phyloP scores from a whole-genome alignment of 2,888 invertebrate species.

The Sabellastarte sp. region DNA sequence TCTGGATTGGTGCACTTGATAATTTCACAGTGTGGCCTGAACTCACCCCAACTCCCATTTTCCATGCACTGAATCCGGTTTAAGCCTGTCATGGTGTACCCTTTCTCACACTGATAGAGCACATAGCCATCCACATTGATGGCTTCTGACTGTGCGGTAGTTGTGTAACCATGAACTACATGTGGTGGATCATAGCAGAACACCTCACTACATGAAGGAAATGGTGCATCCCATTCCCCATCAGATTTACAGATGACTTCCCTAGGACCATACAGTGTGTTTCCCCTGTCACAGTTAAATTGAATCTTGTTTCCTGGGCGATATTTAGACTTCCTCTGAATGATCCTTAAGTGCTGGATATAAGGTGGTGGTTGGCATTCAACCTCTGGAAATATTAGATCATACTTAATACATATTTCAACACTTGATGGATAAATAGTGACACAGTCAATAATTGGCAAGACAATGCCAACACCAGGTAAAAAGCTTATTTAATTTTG shows the following conservation, averaged over 20 bases:
- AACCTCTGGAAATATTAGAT: constrained; percentile 15
- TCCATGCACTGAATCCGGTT: not conserved
- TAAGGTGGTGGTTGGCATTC: constrained; percentile 3
- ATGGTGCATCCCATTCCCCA: constrained; percentile 27
- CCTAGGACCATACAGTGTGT: constrained; percentile 9
- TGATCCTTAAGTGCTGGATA: not conserved
- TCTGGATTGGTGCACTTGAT: constrained; percentile 27
- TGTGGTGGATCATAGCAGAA: constrained; percentile 37
- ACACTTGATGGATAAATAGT: no score
- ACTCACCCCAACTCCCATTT: constrained; percentile 34
- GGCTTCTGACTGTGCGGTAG: not conserved
- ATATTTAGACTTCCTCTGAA: not conserved
- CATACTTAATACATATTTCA: no score
- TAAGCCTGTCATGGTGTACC: not conserved
- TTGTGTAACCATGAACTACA: constrained; percentile 43
- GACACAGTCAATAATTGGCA: no score
- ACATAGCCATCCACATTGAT: not conserved
- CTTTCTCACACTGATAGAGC: not conserved
- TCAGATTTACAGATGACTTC: constrained; percentile 11
- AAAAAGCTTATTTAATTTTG: no score
- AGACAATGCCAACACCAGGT: no score
- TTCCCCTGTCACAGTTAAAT: constrained; percentile 6
- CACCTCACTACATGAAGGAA: constrained; percentile 43
- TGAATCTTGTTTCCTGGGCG: constrained; percentile 32
- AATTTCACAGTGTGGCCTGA: constrained; percentile 25